phyloP scores from a whole-genome alignment of 2,797 vertebrate species.

The Chromis chromis region DNA sequence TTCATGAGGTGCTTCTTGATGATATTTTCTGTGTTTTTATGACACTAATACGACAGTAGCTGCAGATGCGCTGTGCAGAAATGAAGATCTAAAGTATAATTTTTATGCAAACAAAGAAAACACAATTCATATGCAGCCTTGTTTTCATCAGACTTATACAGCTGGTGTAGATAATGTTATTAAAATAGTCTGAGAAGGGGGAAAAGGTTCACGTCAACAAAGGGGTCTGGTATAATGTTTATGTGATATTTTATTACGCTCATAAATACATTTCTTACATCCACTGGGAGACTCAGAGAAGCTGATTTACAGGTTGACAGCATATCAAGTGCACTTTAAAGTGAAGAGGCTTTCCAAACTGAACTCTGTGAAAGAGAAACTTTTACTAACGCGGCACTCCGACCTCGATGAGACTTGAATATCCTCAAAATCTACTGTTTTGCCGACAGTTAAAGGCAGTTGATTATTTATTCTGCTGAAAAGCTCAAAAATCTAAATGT shows the following conservation, averaged over 20 bases:
- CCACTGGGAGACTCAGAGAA: not conserved
- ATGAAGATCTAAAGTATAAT: not conserved
- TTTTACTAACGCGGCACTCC: conserved; percentile 1
- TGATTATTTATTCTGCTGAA: conserved; percentile 5
- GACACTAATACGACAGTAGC: not conserved
- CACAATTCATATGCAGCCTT: not conserved
- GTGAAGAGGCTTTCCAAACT: not conserved
- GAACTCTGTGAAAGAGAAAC: conserved; percentile 7
- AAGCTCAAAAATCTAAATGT: not conserved
- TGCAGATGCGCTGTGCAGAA: not conserved
- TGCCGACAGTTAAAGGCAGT: not conserved
- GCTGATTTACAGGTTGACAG: not conserved
- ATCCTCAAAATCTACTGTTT: not conserved
- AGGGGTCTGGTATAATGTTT: not conserved
- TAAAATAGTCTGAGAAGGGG: conserved; percentile 6
- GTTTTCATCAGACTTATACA: not conserved
- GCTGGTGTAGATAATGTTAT: not conserved
- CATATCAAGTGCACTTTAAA: conserved; percentile 8
- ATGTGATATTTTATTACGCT: conserved; percentile 1
- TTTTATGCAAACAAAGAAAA: not conserved
- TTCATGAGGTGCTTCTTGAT: not conserved
- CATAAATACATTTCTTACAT: conserved; percentile 2
- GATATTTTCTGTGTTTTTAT: not conserved
- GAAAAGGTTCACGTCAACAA: not conserved
- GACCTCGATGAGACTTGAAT: not conserved